These are phyloP conservation scores for Acrocephalus arundinaceus DNA, from an alignment of 2,113 vertebrate genomes.

Conservation along the genomic window DNA sequence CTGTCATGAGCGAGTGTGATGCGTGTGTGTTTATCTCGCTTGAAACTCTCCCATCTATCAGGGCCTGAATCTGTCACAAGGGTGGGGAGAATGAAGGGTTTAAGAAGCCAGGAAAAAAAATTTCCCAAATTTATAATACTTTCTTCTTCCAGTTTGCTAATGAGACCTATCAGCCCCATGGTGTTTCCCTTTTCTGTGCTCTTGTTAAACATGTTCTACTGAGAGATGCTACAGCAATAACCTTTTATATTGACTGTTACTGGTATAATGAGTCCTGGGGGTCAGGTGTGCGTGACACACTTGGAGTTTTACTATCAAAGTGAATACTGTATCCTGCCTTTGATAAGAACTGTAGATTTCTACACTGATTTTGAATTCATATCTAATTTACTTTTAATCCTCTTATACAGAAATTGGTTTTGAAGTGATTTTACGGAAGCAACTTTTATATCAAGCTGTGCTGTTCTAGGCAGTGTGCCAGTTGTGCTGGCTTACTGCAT, in stretches of 20 bases:
- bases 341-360: constrained; percentile 74
- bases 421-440: constrained; percentile 73
- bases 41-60: neutral
- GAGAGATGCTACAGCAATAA: constrained; percentile 77
- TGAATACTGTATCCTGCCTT: constrained; percentile 69
- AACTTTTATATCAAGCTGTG: constrained; percentile 69
- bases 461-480: constrained; percentile 46
- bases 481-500: constrained; percentile 54
- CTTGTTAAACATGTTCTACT: constrained; percentile 48
- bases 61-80: neutral
- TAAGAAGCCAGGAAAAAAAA: constrained; percentile 10
- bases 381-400: constrained; percentile 73
- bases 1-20: neutral
- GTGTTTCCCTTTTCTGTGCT: constrained; percentile 16
- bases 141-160: constrained; percentile 28
- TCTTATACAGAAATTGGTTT: constrained; percentile 70
- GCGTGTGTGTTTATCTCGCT: neutral
- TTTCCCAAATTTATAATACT: neutral
- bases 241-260: constrained; percentile 68
- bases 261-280: constrained; percentile 37
- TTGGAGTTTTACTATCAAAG: constrained; percentile 29
- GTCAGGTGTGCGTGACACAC: constrained; percentile 2
- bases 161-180: neutral
- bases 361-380: constrained; percentile 77
- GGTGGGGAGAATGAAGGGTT: neutral